These are phyloP conservation scores for Harpagifer antarcticus DNA, from an alignment of 2,797 vertebrate species.

Conservation along the genomic window DNA sequence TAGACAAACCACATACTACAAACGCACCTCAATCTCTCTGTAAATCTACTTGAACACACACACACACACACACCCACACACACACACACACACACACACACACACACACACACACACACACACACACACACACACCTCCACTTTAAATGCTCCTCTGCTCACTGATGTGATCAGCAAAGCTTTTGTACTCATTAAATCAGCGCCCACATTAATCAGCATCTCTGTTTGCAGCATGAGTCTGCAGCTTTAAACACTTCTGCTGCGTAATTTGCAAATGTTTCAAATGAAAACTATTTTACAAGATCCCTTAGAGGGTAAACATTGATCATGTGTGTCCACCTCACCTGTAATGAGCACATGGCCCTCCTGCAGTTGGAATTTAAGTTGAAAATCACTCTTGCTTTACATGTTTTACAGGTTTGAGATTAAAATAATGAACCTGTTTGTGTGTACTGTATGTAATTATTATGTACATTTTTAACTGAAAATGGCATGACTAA, in stretches of 20 bases:
- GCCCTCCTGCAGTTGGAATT: neutral
- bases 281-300: constrained; percentile 14
- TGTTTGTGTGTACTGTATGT: constrained; percentile 2
- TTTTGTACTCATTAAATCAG: constrained; percentile 37
- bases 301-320: neutral
- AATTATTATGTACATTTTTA: neutral
- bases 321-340: neutral
- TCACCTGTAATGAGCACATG: neutral
- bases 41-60: neutral
- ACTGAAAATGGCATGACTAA: neutral
- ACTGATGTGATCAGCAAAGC: constrained; percentile 43
- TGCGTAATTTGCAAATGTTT: constrained; percentile 28
- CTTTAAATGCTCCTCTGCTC: constrained; percentile 37
- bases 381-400: neutral
- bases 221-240: neutral
- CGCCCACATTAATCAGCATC: constrained; percentile 16
- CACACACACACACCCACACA: neutral
- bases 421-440: neutral
- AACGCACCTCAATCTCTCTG: constrained; percentile 35
- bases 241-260: constrained; percentile 2
- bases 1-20: constrained; percentile 15
- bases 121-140: constrained; percentile 15
- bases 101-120: neutral
- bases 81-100: neutral
- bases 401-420: neutral